Conservation (phyloP, 2,888 invertebrate species). For the Cephus rjabovi region DNA sequence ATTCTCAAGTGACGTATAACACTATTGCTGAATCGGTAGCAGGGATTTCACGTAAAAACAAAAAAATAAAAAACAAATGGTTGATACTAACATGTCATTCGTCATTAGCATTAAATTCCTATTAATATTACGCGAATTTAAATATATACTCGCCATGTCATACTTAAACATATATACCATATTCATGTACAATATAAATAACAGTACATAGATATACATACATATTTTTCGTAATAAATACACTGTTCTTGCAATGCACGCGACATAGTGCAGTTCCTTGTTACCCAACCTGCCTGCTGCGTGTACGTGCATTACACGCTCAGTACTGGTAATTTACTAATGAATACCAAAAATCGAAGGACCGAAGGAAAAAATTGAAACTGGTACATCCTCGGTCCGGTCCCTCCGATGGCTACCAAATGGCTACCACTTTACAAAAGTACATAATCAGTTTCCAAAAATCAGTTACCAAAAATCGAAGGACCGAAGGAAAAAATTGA, state of each 20-base stretch:
- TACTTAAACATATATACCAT: not conserved
- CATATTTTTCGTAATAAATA: conserved; percentile 36
- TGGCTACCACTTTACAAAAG: no score
- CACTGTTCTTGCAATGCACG: conserved; percentile 38
- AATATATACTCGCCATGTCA: conserved; percentile 1
- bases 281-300: conserved; percentile 3
- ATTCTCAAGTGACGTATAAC: not conserved
- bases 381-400: not conserved
- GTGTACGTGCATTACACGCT: conserved; percentile 1
- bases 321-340: not conserved
- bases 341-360: not conserved
- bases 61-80: not conserved
- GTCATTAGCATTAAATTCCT: not conserved
- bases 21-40: not conserved
- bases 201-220: conserved; percentile 8
- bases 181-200: not conserved
- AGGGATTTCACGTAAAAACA: not conserved
- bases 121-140: not conserved
- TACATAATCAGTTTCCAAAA: no score
- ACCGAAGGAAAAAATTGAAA: not conserved
- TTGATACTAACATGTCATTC: not conserved
- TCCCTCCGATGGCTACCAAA: no score
- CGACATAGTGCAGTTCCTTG: conserved; percentile 14
- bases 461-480: not conserved
- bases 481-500: not conserved